Percentiles rank a stretch among this genome's conserved stretches.
Conservation (phyloP, 2,113 vertebrate genomes). For the Rhodinocichla rosea region DNA sequence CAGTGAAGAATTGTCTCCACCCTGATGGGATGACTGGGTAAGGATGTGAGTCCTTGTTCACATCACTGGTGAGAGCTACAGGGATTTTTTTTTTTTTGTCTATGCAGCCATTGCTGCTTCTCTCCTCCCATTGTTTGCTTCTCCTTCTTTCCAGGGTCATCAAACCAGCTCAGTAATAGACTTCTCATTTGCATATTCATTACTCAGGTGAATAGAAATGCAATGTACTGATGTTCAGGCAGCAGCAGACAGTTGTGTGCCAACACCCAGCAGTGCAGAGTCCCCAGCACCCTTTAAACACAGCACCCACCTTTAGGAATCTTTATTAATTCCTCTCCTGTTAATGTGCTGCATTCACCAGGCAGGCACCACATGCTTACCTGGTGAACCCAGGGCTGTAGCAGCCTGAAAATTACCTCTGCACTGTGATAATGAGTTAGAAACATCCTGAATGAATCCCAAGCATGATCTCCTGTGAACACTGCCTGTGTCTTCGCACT, state of each 20-base stretch:
- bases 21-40: too few relatives aligned
- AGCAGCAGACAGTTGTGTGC: background rate
- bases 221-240: background rate
- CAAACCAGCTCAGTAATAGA: background rate
- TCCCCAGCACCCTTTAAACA: background rate
- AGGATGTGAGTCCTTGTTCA: background rate
- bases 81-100: background rate
- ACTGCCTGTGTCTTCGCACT: background rate
- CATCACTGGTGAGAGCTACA: background rate
- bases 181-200: background rate
- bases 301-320: background rate
- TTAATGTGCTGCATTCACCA: background rate
- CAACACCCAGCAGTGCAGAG: background rate
- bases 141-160: background rate
- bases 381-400: background rate
- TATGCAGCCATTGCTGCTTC: background rate
- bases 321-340: background rate
- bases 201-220: background rate
- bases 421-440: background rate
- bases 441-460: background rate
- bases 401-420: background rate
- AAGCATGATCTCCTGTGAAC: background rate
- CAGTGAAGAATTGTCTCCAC: background rate
- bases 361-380: rapidly evolving
- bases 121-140: background rate